Evolutionary conservation across 2,113 vertebrate species (phyloP).

Genomic region (Bubo scandiacus): DNA sequence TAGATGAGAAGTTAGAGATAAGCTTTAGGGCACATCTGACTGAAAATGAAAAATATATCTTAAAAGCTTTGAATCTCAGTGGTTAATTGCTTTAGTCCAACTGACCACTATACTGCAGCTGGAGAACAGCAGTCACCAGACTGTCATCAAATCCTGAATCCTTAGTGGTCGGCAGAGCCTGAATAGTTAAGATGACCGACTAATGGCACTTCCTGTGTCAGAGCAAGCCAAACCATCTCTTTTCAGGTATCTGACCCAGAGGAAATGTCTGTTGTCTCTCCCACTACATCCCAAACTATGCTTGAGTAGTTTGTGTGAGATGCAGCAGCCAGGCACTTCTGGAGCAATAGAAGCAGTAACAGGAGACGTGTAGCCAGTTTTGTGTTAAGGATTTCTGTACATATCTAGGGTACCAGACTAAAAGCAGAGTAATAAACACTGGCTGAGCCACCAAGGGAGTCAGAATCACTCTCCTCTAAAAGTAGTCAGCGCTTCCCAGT

Average conservation of each 20-base stretch:
- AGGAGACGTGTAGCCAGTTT: neutral
- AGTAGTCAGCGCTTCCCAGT: neutral
- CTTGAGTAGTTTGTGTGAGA: neutral
- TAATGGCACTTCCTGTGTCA: neutral
- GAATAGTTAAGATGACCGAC: neutral
- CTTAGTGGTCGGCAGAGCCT: neutral
- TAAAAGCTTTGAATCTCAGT: neutral
- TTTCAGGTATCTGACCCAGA: neutral
- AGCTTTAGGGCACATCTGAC: neutral
- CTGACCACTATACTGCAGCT: neutral
- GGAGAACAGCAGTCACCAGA: neutral
- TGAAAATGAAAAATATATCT: neutral
- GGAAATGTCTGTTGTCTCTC: neutral
- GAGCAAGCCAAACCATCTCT: neutral
- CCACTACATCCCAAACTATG: neutral
- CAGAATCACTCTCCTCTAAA: neutral
- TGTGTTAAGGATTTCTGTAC: neutral
- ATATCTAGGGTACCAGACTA: neutral
- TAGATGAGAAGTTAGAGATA: neutral
- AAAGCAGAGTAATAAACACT: neutral
- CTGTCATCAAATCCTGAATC: neutral
- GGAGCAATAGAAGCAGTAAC: neutral
- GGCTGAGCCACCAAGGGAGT: neutral
- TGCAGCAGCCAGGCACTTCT: neutral
- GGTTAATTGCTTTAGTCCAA: neutral